Percentiles rank a stretch among this genome's conserved stretches.
Conservation (phyloP, 1,140 invertebrate genomes). For the Carposina sasakii region DNA sequence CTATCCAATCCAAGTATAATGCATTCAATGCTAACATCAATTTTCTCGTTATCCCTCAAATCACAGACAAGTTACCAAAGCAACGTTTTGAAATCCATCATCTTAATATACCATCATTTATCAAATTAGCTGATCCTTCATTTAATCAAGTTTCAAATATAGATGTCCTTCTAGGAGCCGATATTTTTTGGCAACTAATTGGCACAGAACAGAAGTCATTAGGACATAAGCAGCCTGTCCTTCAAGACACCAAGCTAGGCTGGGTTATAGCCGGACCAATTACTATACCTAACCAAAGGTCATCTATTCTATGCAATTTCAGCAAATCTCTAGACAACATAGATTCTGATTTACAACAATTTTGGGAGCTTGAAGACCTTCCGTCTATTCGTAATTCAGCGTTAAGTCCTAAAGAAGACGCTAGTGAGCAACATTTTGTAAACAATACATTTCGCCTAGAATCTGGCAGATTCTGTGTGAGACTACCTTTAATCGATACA, state of each 20-base stretch:
- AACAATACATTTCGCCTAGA: conserved; percentile 12
- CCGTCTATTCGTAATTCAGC: too few relatives aligned
- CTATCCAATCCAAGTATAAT: not conserved
- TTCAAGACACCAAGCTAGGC: not conserved
- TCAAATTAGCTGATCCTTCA: not conserved
- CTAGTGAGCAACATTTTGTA: conserved; percentile 34
- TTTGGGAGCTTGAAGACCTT: too few relatives aligned
- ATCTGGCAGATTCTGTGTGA: conserved; percentile 11
- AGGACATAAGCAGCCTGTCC: not conserved
- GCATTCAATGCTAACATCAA: not conserved
- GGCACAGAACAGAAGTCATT: not conserved
- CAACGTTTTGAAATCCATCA: not conserved
- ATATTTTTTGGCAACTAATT: conserved; percentile 2
- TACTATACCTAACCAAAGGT: too few relatives aligned
- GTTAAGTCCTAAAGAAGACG: conserved; percentile 13
- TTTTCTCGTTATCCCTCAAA: not conserved
- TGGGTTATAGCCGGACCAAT: conserved; percentile 3
- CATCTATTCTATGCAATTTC: too few relatives aligned
- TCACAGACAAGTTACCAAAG: conserved; percentile 1
- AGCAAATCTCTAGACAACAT: too few relatives aligned
- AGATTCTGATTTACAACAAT: too few relatives aligned
- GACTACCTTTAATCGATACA: not conserved
- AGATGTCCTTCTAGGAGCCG: conserved; percentile 6
- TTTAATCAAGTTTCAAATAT: not conserved
- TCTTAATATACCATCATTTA: not conserved